Conservation (phyloP, 1,140 invertebrate species). For the Megalopta genalis region DNA sequence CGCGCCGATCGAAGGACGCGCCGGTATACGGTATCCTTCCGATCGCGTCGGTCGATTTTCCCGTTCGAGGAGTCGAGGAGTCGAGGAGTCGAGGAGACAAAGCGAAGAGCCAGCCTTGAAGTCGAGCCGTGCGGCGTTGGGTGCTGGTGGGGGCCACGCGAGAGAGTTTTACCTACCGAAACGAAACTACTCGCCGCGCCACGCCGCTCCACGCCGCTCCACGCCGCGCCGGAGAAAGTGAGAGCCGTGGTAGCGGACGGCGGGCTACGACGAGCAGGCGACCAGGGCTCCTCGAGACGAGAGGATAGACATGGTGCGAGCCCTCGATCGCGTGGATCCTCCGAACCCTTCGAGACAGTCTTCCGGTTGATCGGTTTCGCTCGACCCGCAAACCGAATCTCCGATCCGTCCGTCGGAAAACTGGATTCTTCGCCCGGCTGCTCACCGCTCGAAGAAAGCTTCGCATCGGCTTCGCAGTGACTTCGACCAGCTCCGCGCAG, state of each 20-base stretch:
- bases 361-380: neutral
- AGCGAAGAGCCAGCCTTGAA: slow-evolving; percentile 19
- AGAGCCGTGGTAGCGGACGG: slow-evolving; percentile 74
- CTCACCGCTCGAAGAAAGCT: too few relatives aligned
- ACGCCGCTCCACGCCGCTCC: slow-evolving; percentile 44
- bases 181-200: slow-evolving; percentile 74
- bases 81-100: neutral
- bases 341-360: slow-evolving; percentile 22
- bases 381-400: neutral
- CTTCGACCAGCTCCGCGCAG: too few relatives aligned
- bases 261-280: slow-evolving; percentile 63
- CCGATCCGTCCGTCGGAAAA: too few relatives aligned
- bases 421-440: too few relatives aligned
- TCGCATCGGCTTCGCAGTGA: too few relatives aligned
- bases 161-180: slow-evolving; percentile 77
- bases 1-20: slow-evolving; percentile 25
- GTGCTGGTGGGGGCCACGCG: slow-evolving; percentile 58
- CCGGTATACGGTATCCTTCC: neutral
- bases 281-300: slow-evolving; percentile 68
- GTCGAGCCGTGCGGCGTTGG: too few relatives aligned
- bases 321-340: slow-evolving; percentile 45
- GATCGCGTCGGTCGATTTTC: slow-evolving; percentile 25
- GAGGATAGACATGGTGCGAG: slow-evolving; percentile 72
- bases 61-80: slow-evolving; percentile 1
- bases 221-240: slow-evolving; percentile 74